Conservation (phyloP, 2,113 vertebrate species). For the Neodon shergylaensis region DNA sequence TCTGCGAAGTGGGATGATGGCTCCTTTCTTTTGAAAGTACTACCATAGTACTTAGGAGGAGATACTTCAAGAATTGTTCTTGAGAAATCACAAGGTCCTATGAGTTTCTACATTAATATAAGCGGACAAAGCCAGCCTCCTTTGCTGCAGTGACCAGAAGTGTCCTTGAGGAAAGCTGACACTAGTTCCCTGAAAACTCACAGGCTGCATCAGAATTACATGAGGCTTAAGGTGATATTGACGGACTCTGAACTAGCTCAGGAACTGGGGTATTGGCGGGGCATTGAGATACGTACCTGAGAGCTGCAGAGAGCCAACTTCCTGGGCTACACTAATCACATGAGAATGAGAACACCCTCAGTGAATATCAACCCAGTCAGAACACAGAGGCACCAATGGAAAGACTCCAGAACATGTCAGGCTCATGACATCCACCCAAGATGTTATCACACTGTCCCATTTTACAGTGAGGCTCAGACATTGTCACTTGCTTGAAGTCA, state of each 20-base stretch:
- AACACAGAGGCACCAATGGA: background rate
- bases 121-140: background rate
- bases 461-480: background rate
- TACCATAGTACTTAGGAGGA: background rate
- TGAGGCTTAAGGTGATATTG: background rate
- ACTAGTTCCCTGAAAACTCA: background rate
- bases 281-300: fast-evolving
- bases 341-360: background rate
- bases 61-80: too few relatives aligned
- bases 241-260: background rate
- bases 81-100: background rate
- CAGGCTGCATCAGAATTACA: background rate
- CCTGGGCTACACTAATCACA: background rate
- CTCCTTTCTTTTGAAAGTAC: background rate
- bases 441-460: background rate
- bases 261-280: too few relatives aligned
- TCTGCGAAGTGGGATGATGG: too few relatives aligned
- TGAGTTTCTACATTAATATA: background rate
- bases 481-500: background rate
- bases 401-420: fast-evolving
- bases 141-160: background rate
- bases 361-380: background rate
- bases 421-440: background rate
- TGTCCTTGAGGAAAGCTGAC: background rate
- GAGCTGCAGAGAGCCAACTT: background rate